Evolutionary conservation across 2,113 vertebrate species (phyloP).

Genomic region (Rhineura floridana): DNA sequence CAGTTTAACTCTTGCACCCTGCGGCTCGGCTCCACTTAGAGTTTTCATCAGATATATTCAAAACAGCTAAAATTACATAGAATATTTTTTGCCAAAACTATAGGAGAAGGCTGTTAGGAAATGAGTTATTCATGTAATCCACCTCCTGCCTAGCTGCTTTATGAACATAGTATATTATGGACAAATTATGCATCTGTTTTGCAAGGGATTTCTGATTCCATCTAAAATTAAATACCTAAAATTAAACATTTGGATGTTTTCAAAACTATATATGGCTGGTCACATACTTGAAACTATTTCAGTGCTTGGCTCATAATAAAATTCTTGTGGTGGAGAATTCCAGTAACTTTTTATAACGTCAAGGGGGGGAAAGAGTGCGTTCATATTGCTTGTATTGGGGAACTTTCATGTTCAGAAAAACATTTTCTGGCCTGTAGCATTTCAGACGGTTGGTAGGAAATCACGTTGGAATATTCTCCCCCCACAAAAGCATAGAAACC

Average conservation of each 20-base stretch:
- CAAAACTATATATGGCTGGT: background rate
- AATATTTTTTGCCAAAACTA: background rate
- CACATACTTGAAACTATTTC: constrained; percentile 20
- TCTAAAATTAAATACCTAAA: constrained; percentile 28
- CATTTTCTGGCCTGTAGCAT: background rate
- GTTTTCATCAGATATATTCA: background rate
- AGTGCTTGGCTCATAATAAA: constrained; percentile 9
- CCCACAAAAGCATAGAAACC: background rate
- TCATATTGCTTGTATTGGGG: background rate
- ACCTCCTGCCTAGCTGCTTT: background rate
- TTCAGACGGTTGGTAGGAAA: background rate
- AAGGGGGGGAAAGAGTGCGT: background rate
- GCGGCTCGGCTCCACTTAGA: background rate
- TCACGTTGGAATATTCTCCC: background rate
- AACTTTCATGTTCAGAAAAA: background rate
- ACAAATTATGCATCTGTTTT: constrained; percentile 18
- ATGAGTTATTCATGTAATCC: background rate
- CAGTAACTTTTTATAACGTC: constrained; percentile 17
- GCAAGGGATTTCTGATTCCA: background rate
- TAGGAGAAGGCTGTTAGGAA: background rate
- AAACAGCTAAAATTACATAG: background rate
- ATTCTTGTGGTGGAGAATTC: constrained; percentile 6
- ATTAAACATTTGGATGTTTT: constrained; percentile 17
- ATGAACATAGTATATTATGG: background rate
- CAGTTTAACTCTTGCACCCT: background rate